Percentiles rank a stretch among this genome's conserved stretches.
Evolutionary conservation across 2,797 vertebrate genomes (phyloP).

Genomic region (Phrynocephalus guinanensis): DNA sequence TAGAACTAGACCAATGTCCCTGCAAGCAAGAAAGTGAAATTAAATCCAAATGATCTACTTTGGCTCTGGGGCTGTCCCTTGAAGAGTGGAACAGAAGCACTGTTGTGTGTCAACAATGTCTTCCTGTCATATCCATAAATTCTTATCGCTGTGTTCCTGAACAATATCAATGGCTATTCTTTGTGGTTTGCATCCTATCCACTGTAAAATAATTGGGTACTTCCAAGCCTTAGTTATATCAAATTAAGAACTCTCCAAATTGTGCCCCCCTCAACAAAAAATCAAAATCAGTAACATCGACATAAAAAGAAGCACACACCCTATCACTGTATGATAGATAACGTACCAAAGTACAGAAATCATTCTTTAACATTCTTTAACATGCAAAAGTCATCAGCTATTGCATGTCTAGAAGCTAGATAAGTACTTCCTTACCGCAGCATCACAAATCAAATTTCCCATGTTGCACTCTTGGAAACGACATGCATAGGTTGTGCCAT

Average conservation of each 20-base stretch:
- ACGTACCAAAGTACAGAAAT: neutral
- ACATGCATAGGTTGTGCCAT: constrained; percentile 85
- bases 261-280: neutral
- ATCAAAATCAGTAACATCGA: neutral
- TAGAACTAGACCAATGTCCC: neutral
- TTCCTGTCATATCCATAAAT: neutral
- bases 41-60: neutral
- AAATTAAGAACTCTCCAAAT: neutral
- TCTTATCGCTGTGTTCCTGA: too few relatives aligned
- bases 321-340: neutral
- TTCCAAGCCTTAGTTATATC: neutral
- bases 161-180: too few relatives aligned
- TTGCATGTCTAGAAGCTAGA: neutral
- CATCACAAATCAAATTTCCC: constrained; percentile 94
- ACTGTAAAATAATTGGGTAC: neutral
- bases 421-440: constrained; percentile 82
- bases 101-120: neutral
- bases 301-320: neutral
- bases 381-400: neutral
- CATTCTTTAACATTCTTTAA: neutral
- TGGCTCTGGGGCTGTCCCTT: neutral
- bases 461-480: constrained; percentile 92
- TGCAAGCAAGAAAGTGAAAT: neutral
- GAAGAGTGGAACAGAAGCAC: too few relatives aligned
- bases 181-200: too few relatives aligned